A percentile compares a stretch with the other conserved stretches of the same genome.
Conservation (phyloP, 2,888 invertebrate genomes). For the Eustalomyia histrio region DNA sequence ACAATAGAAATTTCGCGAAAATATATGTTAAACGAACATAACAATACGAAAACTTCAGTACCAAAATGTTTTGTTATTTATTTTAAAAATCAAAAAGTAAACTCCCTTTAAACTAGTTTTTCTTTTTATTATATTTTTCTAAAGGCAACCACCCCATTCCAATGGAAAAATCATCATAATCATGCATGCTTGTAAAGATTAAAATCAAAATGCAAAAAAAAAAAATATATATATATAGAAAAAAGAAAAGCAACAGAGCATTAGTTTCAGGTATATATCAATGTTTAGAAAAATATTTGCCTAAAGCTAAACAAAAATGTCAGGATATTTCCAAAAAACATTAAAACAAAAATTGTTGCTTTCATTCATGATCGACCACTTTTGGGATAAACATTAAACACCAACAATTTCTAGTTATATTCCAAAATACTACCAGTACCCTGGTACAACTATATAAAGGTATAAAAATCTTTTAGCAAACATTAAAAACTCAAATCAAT, state of each 20-base stretch:
- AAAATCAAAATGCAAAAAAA: slow-evolving; percentile 53
- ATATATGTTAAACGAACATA: slow-evolving; percentile 39
- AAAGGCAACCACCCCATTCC: slow-evolving; percentile 53
- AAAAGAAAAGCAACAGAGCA: neutral
- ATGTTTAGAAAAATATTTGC: slow-evolving; percentile 44
- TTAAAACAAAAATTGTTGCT: slow-evolving; percentile 63
- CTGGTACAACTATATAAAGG: slow-evolving; percentile 26
- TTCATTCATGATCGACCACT: slow-evolving; percentile 67
- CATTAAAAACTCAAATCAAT: slow-evolving; percentile 57
- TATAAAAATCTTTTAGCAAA: slow-evolving; percentile 18
- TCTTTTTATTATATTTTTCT: neutral
- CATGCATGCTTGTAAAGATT: slow-evolving; percentile 55
- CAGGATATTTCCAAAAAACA: slow-evolving; percentile 27
- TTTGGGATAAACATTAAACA: slow-evolving; percentile 62
- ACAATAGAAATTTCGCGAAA: slow-evolving; percentile 66
- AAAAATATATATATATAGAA: neutral
- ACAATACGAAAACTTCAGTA: slow-evolving; percentile 55
- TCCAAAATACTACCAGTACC: slow-evolving; percentile 19
- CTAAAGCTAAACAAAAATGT: slow-evolving; percentile 51
- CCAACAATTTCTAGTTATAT: slow-evolving; percentile 65
- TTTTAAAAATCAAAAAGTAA: slow-evolving; percentile 46
- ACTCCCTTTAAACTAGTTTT: slow-evolving; percentile 45
- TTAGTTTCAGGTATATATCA: neutral
- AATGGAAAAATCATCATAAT: slow-evolving; percentile 32
- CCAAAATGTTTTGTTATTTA: slow-evolving; percentile 27